Base-by-base conservation (phyloP, 1,140 invertebrate species). In the Sarcophaga peregrina region DNA sequence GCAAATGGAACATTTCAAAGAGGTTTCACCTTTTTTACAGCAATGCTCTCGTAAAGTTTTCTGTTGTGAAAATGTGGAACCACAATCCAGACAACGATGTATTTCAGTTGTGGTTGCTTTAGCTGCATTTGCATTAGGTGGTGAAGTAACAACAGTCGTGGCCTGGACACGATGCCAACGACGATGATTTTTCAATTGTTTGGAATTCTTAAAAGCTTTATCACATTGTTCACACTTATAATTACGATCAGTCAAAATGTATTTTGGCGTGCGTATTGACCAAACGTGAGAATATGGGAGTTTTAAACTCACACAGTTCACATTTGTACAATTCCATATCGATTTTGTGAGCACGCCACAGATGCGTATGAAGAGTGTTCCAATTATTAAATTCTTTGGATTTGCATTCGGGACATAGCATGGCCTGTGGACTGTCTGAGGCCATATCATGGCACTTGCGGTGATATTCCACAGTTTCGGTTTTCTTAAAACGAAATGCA, bases 121-220 rank as follows among this genome's bases (percentile, higher is more conserved):
- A 0, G 73, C 50, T 20, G 48, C 20, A 25, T 13, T n/a, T 6
- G 6, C 62, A 2, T 73, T 37, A 37, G 3, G 20, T 20, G 72
- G 48, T 15, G 93, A 90, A 88, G 95, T 96, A 25, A 94, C 91
- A 11, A 92, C 89, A 87, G 95, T 95, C 84, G 90, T 83, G 4
- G 85, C 84, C 80, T 89, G 87, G 54, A 91, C 91, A 82, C 92
- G 91, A 86, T 95, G 91, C 83, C 91, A 91, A 7, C 92, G 85
- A 11, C 92, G 92, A 86, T 95, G 94, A 85, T 94, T 94, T 46
- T 93, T 91, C 76, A 96, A 90, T 86, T 96, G 95, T 88, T 95
- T 95, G 10, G 92, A 91, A 87, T 94, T 96, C 88, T 96, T 95
- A 88, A 96, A 96, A 4, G 92, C 91, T 88, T 96, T 96, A n/a